Evolutionary conservation across 2,797 vertebrate genomes (phyloP).

Genomic region (Centroberyx gerrardi): DNA sequence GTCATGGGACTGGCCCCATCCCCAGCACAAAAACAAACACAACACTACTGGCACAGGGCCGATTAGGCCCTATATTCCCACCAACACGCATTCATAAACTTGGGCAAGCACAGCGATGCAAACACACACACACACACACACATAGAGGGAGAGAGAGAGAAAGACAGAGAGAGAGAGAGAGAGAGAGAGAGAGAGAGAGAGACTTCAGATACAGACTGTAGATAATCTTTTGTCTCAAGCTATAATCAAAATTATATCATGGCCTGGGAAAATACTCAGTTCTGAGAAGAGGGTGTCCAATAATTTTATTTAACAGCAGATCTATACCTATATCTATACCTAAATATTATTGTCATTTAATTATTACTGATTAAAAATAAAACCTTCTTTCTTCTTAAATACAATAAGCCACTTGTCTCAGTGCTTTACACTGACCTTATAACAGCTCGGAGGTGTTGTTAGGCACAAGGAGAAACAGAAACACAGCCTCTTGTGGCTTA

Average conservation of each 20-base stretch:
- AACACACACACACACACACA: not conserved
- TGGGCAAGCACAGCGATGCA: not conserved
- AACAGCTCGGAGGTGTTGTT: too few relatives aligned
- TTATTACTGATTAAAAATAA: too few relatives aligned
- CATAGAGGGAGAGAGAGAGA: too few relatives aligned
- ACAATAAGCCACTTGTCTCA: too few relatives aligned
- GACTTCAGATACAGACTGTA: not conserved
- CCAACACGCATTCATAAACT: not conserved
- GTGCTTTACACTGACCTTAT: too few relatives aligned
- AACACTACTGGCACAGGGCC: not conserved
- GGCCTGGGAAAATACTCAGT: not conserved
- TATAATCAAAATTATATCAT: conserved; percentile 5
- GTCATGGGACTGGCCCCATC: conserved; percentile 2
- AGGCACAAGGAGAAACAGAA: too few relatives aligned
- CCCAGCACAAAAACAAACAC: conserved; percentile 30
- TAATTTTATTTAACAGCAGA: conserved; percentile 21
- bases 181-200: not conserved
- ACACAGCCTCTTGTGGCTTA: too few relatives aligned
- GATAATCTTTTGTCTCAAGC: not conserved
- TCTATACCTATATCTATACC: conserved; percentile 7
- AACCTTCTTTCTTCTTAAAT: too few relatives aligned
- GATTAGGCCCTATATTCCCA: not conserved
- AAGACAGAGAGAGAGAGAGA: not conserved
- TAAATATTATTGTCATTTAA: too few relatives aligned
- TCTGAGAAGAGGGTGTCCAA: not conserved